Conservation (phyloP, 2,113 vertebrate species). For the Aegithalos caudatus region DNA sequence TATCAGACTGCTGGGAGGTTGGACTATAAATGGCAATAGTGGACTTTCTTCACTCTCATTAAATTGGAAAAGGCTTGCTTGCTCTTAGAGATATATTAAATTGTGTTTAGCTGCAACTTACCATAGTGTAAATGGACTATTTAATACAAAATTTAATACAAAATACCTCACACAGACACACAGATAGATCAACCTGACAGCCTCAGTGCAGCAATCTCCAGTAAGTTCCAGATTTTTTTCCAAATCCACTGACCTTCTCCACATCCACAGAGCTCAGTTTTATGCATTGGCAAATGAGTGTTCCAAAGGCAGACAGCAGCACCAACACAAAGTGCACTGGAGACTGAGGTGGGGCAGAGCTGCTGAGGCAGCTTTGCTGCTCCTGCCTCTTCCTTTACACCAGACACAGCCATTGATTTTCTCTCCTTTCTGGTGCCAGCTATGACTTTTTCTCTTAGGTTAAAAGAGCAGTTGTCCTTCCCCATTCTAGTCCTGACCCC, state of each 20-base stretch:
- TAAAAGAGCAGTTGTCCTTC: background rate
- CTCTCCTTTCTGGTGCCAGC: background rate
- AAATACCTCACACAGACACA: background rate
- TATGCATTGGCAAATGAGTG: accelerated
- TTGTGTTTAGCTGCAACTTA: background rate
- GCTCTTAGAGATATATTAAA: background rate
- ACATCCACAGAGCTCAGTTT: background rate
- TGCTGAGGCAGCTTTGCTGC: background rate
- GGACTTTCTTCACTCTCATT: background rate
- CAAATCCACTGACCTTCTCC: background rate
- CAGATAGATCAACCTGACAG: background rate
- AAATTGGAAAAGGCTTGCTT: background rate
- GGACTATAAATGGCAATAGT: background rate
- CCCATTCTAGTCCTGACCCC: background rate
- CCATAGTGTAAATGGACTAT: background rate
- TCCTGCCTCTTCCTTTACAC: background rate
- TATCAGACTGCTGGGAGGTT: background rate
- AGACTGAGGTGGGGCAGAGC: background rate
- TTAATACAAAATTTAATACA: background rate
- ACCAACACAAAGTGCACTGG: accelerated
- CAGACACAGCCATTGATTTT: background rate
- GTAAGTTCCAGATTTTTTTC: background rate
- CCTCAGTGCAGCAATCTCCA: background rate
- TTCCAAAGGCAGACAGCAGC: background rate
- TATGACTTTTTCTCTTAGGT: background rate